A percentile compares a stretch with the other conserved stretches of the same genome.
phyloP scores from a whole-genome alignment of 2,888 invertebrate genomes.

The Oscheius sp. region DNA sequence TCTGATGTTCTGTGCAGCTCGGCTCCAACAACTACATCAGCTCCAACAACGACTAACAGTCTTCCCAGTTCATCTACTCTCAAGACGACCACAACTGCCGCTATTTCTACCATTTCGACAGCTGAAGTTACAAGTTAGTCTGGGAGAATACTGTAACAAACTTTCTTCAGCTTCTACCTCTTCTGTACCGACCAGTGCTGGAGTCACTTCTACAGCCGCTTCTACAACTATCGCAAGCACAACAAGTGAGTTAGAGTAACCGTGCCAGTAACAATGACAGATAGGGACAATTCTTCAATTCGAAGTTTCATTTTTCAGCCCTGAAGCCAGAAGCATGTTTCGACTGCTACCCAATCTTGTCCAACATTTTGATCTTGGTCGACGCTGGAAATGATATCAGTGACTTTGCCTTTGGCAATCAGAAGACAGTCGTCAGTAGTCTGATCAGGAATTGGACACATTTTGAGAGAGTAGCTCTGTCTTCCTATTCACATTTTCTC shows the following conservation, averaged over 20 bases:
- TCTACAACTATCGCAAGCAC: background rate
- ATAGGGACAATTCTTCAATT: background rate
- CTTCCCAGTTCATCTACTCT: conserved; percentile 6
- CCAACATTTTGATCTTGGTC: conserved; percentile 27
- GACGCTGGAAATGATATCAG: conserved; percentile 3
- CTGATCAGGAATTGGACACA: conserved; percentile 31
- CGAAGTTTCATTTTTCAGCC: background rate
- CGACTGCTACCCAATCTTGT: conserved; percentile 29
- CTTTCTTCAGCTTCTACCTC: background rate
- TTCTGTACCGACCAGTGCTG: background rate
- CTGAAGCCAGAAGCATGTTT: conserved; percentile 15
- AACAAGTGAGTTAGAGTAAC: background rate
- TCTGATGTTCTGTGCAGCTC: conserved; percentile 23
- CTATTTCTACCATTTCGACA: background rate
- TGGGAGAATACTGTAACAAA: background rate
- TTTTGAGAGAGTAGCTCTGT: conserved; percentile 33
- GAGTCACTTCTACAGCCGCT: background rate
- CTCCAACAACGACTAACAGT: background rate
- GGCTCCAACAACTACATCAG: conserved; percentile 1
- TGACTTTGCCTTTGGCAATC: conserved; percentile 15
- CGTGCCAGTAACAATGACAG: background rate
- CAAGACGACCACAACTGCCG: background rate
- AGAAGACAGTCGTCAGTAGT: conserved; percentile 15
- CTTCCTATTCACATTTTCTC: conserved; percentile 3
- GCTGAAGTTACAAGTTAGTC: background rate